These are phyloP conservation scores for Hybognathus amarus DNA, from an alignment of 2,797 vertebrate species.

Conservation along the genomic window DNA sequence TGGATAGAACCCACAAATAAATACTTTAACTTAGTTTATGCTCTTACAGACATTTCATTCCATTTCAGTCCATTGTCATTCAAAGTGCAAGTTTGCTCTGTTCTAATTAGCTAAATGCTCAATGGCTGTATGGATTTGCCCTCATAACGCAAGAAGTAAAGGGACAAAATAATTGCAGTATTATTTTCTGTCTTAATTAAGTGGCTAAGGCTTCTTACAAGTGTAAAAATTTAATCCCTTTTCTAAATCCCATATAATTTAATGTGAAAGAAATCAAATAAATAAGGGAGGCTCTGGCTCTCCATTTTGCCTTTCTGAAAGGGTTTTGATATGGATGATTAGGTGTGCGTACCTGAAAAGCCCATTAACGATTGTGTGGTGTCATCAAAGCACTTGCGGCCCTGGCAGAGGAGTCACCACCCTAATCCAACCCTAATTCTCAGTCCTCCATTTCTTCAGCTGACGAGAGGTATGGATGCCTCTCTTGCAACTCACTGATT, in stretches of 20 bases:
- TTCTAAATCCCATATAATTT: constrained; percentile 81
- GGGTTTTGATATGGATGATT: constrained; percentile 80
- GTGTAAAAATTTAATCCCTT: constrained; percentile 78
- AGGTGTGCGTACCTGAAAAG: constrained; percentile 78
- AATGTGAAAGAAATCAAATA: constrained; percentile 80
- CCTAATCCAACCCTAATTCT: constrained; percentile 71
- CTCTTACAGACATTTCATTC: constrained; percentile 33
- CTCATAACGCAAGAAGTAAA: constrained; percentile 55
- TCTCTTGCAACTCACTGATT: constrained; percentile 63
- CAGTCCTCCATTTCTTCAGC: constrained; percentile 59
- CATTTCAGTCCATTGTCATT: constrained; percentile 60
- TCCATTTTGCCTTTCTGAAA: constrained; percentile 66
- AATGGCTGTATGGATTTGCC: constrained; percentile 66
- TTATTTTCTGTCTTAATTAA: constrained; percentile 81
- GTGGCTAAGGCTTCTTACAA: constrained; percentile 76
- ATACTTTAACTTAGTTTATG: neutral
- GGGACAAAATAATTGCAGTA: constrained; percentile 73
- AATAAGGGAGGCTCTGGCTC: constrained; percentile 69
- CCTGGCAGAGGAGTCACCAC: constrained; percentile 63
- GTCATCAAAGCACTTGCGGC: constrained; percentile 65
- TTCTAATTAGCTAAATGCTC: constrained; percentile 71
- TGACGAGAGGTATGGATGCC: constrained; percentile 32
- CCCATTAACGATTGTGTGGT: constrained; percentile 75
- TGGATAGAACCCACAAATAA: neutral
- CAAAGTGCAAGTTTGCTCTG: constrained; percentile 55